Conservation (phyloP, 35 echinoderm and acorn worm genomes). For the Chiridota heheva region DNA sequence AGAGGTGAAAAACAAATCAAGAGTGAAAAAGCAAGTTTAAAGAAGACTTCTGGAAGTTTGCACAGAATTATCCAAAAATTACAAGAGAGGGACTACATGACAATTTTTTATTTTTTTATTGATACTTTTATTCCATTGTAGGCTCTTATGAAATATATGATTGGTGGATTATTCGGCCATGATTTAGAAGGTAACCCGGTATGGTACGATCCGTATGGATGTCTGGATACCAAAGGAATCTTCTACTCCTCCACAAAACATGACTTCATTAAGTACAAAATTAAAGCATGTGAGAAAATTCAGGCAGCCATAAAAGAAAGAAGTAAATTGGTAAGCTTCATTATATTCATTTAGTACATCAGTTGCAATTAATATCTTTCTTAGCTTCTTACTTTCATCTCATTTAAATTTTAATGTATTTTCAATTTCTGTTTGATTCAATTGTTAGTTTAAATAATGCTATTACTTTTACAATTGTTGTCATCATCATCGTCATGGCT, state of each 20-base stretch:
- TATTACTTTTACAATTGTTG: not conserved
- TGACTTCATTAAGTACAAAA: constrained; percentile 61
- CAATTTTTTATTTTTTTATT: not conserved
- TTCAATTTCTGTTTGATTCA: not conserved
- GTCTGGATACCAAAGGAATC: constrained; percentile 64
- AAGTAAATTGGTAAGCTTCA: constrained; percentile 32
- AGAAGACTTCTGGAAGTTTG: too few species aligned
- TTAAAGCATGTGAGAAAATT: constrained; percentile 48
- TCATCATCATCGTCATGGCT: too few species aligned
- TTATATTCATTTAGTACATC: not conserved
- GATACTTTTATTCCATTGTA: constrained; percentile 6
- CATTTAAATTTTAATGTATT: not conserved
- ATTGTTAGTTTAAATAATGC: not conserved
- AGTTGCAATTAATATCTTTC: not conserved
- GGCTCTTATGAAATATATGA: constrained; percentile 52
- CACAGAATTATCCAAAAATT: too few species aligned
- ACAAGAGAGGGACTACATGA: too few species aligned
- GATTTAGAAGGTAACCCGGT: constrained; percentile 46
- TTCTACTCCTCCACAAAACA: constrained; percentile 38
- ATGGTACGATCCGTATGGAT: constrained; percentile 63
- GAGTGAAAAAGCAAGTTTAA: not conserved
- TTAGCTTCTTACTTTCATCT: not conserved
- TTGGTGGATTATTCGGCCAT: constrained; percentile 63
- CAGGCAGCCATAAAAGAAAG: constrained; percentile 24
- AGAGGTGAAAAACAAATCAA: not conserved